A percentile compares a stretch with the other conserved stretches of the same genome.
phyloP scores from a whole-genome alignment of 2,888 invertebrate genomes.

The Phanerotoma sp. region DNA sequence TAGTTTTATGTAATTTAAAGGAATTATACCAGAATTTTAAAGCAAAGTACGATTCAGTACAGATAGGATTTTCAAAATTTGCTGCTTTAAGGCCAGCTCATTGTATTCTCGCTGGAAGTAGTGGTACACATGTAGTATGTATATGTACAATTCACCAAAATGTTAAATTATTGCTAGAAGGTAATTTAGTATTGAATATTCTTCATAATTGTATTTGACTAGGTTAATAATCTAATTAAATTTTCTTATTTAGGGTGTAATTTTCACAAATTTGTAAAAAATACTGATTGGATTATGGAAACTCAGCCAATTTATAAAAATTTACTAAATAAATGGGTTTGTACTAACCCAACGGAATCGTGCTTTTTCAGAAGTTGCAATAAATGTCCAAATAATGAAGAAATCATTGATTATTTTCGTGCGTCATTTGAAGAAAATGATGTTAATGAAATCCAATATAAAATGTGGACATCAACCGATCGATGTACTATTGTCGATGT shows the following conservation, averaged over 20 bases:
- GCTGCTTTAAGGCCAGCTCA: neutral
- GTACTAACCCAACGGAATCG: neutral
- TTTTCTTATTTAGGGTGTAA: neutral
- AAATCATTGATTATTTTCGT: neutral
- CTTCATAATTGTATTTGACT: neutral
- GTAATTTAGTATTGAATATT: neutral
- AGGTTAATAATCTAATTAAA: neutral
- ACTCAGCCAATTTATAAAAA: neutral
- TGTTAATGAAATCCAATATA: neutral
- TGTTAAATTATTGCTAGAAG: neutral
- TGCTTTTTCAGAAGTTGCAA: neutral
- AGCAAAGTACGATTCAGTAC: neutral
- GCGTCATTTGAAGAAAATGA: neutral
- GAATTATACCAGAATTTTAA: constrained; percentile 14
- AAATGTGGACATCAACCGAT: neutral
- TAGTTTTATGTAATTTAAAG: constrained; percentile 9
- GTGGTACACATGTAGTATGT: constrained; percentile 1
- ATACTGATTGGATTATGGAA: neutral
- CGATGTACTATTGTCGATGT: neutral
- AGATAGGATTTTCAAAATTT: neutral
- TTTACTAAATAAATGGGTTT: neutral
- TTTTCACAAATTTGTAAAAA: neutral
- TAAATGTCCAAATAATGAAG: neutral
- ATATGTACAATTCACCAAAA: constrained; percentile 4
- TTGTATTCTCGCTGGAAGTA: neutral